Evolutionary conservation across 2,113 vertebrate species (phyloP), one percentile per base, ranked within the genome.

Genomic region (Telmatochromis bifrenatus): DNA sequence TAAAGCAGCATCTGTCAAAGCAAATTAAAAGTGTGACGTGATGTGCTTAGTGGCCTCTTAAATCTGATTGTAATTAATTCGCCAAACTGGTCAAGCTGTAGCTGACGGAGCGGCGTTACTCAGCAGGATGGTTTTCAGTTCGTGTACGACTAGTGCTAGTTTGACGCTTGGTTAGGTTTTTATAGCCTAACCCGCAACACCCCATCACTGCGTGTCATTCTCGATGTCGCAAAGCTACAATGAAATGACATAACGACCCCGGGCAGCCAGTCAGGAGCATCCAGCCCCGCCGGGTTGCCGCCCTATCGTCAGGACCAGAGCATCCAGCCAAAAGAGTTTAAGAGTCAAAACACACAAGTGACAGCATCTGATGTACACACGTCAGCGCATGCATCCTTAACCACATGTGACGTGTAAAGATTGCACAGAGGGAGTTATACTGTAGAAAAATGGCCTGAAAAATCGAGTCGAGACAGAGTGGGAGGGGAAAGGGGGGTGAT

Each of bases 91-190:
- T 79, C 85, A 58, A 37, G 89, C 91, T 84, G 70, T 10, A 47
- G 84, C 37, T 87, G 80, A 82, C 85, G 83, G 60, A 85, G 77
- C 89, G 79, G 83, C 86, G 87, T 92, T 88, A 94, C 91, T 88
- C 91, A 88, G 86, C 91, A 86, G 89, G 91, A 93, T 91, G 88
- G 81, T 91, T 91, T 92, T 90, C 93, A 84, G 86, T 84, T 82
- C 47, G 19, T 87, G 87, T 82, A 84, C 86, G 92, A 84, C 47
- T 86, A 83, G 53, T 39, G 91, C 81, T 89, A 83, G 75, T 93
- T 94, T 91, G 88, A 91, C 87, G 89, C 93, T 94, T 73, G 85
- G 92, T 79, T 94, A 81, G 88, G 83, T 93, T 94, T 94, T 91
- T 90, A 90, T 88, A 91, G 91, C 94, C 91, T n/a, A 79, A 88